Evolutionary conservation across 2,888 invertebrate species (phyloP), one percentile per base, ranked within the genome.

Genomic region (Plemyria rubiginata): DNA sequence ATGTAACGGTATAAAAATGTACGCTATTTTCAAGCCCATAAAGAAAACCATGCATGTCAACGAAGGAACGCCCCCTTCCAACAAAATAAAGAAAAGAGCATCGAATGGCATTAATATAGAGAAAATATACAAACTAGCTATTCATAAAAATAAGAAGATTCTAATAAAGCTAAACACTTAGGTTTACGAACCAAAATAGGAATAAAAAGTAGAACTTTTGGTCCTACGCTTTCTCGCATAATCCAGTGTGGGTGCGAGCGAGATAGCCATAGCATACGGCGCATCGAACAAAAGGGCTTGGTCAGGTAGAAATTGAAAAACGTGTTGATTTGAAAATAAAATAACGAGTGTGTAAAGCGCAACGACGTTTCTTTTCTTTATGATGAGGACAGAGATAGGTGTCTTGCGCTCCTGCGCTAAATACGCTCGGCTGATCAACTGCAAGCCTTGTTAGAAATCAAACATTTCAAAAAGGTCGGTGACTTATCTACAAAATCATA

Each of bases 201-300:
- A 60, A 59, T 62, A 62, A 62, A 60, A 69, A 62, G 63, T 65
- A 59, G 62, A 67, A 64, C 62, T 51, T 68, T 60, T 68, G 60
- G 68, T 70, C 62, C 65, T 60, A 56, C 68, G 68, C 68, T 70
- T 70, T 68, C 68, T 64, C 70, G 61, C 66, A 66, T 67, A 67
- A 66, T 67, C 62, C 60, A 62, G 56, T 61, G 60, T 59, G 66
- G 49, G 71, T 64, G 71, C 53, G 70, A 70, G 55, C 55, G 68
- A 68, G 78, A 72, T 36, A 71, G 76, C 73, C 66, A 79, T 54
- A 68, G 72, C 70, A 61, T 74, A 74, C 76, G 55, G 64, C 71
- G 67, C 70, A 74, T 69, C 71, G 74, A 74, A 78, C 81, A 81
- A 80, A 79, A 81, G 81, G 79, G 74, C 71, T 71, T 76, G 76